Evolutionary conservation across 2,797 vertebrate genomes (phyloP), one percentile per base, ranked within the genome.

Genomic region (Tangara arthus): DNA sequence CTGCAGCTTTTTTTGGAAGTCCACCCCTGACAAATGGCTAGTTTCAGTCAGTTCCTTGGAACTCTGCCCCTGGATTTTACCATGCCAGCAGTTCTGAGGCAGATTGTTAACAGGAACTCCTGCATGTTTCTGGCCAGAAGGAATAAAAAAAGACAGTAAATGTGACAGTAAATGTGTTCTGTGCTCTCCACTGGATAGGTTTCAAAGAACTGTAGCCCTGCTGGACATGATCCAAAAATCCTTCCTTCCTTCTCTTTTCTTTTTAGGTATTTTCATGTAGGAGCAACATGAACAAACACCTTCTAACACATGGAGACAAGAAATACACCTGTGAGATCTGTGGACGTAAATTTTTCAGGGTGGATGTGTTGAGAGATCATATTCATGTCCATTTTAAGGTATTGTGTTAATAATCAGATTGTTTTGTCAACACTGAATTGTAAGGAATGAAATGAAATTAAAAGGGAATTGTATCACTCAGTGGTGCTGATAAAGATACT

Each of bases 321-420:
- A 99, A 99, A 96, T 99, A 99, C 97, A 99, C 99, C 18, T 99
- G 99, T 52, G 99, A 99, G 98, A 99, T 99, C 97, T 99, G 99
- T 49, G 99, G 99, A 9, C 99, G 99, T 90, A 99, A 98, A 98
- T 99, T 99, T 98, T 99, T 99, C 97, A 98, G 99, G 1, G 99
- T 99, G 94, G 99, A 99, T 86, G 99, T 99, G 82, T 98, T 99
- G 37, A 97, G 99, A 93, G 99, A 99, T 96, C 99, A 99, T 97
- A 99, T 99, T 88, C 99, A 99, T 26, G 99, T 99, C 59, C 99
- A 99, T 98, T 99, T 99, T 97, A 99, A 99, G 99, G 99, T 99
- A 97, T 9, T 47, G 27, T 64, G 15, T 75, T 91, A 65, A 61
- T 69, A 34, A 28, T 30, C 37, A 39, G 49, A 39, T 89, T 56